phyloP scores from a whole-genome alignment of 2,113 vertebrate genomes.

The Ceratotherium simum region DNA sequence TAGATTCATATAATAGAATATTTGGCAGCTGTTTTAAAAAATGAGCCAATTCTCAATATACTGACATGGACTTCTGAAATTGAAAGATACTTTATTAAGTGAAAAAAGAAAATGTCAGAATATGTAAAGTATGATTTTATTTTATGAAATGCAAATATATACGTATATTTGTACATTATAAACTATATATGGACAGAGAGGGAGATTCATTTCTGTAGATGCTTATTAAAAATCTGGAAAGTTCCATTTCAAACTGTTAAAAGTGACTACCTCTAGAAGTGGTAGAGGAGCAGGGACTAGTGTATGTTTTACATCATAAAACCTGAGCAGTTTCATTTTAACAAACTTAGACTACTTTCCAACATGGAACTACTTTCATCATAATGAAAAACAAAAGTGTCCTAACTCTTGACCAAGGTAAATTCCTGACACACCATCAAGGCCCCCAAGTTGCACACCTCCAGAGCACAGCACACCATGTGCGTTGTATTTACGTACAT shows the following conservation, averaged over 20 bases:
- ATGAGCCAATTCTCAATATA: constrained; percentile 36
- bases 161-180: not conserved
- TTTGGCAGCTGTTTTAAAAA: not conserved
- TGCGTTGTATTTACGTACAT: too few relatives aligned
- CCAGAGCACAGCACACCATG: too few relatives aligned
- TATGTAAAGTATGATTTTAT: not conserved
- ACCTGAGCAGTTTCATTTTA: not conserved
- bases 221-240: not conserved
- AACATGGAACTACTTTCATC: too few relatives aligned
- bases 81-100: not conserved
- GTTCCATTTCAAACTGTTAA: not conserved
- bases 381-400: not conserved
- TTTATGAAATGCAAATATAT: not conserved
- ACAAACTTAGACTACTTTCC: not conserved
- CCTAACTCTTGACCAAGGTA: too few relatives aligned
- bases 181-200: not conserved
- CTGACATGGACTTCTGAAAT: not conserved
- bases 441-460: not conserved
- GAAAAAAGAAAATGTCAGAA: not conserved
- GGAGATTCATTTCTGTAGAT: not conserved
- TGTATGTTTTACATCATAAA: not conserved
- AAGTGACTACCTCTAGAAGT: not conserved
- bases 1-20: not conserved
- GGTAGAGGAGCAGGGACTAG: not conserved
- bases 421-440: not conserved